Evolutionary conservation across 2,888 invertebrate species (phyloP).

Genomic region (Eledona agricola): DNA sequence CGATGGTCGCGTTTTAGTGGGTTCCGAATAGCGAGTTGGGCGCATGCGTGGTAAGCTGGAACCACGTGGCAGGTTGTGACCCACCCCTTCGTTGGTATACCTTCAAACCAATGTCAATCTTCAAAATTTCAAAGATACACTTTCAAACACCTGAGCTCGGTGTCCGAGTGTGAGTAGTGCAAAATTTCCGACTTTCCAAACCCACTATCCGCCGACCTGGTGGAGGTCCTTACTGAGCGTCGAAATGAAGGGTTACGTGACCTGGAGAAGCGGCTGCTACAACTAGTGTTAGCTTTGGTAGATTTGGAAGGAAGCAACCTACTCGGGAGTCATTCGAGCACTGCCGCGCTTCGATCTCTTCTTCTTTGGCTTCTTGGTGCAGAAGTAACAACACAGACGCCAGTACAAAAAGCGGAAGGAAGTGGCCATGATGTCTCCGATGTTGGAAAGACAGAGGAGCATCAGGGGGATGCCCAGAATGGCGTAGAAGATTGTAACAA

Average conservation of each 20-base stretch:
- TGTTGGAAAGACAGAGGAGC: conserved; percentile 93
- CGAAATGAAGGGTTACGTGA: conserved; percentile 66
- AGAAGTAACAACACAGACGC: conserved; percentile 90
- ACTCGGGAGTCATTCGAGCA: conserved; percentile 31
- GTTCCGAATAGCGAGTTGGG: conserved; percentile 57
- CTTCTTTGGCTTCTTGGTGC: conserved; percentile 79
- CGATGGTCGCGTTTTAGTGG: conserved; percentile 2
- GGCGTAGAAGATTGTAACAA: conserved; percentile 95
- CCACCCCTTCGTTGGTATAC: conserved; percentile 53
- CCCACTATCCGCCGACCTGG: conserved; percentile 72
- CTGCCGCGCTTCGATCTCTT: conserved; percentile 35
- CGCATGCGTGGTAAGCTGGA: conserved; percentile 54
- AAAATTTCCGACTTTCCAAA: conserved; percentile 66
- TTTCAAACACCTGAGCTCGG: conserved; percentile 71
- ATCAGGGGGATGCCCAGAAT: conserved; percentile 95
- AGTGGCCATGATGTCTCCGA: conserved; percentile 93
- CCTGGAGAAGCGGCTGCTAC: conserved; percentile 57
- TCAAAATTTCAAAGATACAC: conserved; percentile 6
- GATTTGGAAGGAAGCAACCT: conserved; percentile 23
- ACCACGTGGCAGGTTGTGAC: conserved; percentile 38
- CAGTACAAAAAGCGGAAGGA: conserved; percentile 94
- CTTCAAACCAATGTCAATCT: not conserved
- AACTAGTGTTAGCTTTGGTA: conserved; percentile 13
- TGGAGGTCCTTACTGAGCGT: conserved; percentile 69
- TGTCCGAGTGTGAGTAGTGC: conserved; percentile 77